phyloP scores from a whole-genome alignment of 2,888 invertebrate genomes.

The Caenorhabditis wallacei region DNA sequence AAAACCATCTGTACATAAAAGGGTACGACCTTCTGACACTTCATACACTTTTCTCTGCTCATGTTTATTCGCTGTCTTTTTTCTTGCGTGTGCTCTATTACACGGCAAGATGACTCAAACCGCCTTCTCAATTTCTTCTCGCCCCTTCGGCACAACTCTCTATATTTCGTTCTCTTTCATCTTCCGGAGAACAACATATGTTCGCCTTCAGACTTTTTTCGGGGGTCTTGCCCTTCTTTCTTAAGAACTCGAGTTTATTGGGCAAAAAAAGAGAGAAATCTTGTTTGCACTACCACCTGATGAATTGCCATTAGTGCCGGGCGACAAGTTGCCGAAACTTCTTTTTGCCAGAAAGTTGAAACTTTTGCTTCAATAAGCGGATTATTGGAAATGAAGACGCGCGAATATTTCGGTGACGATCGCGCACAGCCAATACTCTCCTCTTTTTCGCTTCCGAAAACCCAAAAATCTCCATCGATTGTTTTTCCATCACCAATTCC shows the following conservation, averaged over 20 bases:
- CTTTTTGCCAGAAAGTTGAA: slow-evolving; percentile 47
- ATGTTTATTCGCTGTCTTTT: slow-evolving; percentile 57
- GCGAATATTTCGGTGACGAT: slow-evolving; percentile 47
- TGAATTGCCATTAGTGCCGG: slow-evolving; percentile 49
- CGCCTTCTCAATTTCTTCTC: slow-evolving; percentile 44
- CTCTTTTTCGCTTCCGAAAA: slow-evolving; percentile 17
- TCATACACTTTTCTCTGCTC: slow-evolving; percentile 21
- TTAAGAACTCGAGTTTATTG: slow-evolving; percentile 36
- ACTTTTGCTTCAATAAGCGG: slow-evolving; percentile 60
- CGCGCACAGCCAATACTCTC: slow-evolving; percentile 34
- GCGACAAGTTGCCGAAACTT: slow-evolving; percentile 59
- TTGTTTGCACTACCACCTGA: slow-evolving; percentile 57
- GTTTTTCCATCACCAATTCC: slow-evolving; percentile 36
- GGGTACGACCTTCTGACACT: slow-evolving; percentile 20
- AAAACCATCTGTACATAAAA: slow-evolving; percentile 27
- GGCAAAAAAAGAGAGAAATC: slow-evolving; percentile 28
- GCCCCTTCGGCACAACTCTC: slow-evolving; percentile 18
- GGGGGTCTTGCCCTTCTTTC: slow-evolving; percentile 30
- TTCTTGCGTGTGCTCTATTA: slow-evolving; percentile 38
- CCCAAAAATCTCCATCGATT: slow-evolving; percentile 34
- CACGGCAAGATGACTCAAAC: slow-evolving; percentile 55
- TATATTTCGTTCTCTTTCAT: slow-evolving; percentile 32
- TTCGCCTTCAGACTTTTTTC: slow-evolving; percentile 30
- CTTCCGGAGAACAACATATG: slow-evolving; percentile 59
- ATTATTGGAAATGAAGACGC: slow-evolving; percentile 63